These are phyloP conservation scores for Micropterix aruncella DNA, from an alignment of 2,888 invertebrate genomes.

Conservation along the genomic window DNA sequence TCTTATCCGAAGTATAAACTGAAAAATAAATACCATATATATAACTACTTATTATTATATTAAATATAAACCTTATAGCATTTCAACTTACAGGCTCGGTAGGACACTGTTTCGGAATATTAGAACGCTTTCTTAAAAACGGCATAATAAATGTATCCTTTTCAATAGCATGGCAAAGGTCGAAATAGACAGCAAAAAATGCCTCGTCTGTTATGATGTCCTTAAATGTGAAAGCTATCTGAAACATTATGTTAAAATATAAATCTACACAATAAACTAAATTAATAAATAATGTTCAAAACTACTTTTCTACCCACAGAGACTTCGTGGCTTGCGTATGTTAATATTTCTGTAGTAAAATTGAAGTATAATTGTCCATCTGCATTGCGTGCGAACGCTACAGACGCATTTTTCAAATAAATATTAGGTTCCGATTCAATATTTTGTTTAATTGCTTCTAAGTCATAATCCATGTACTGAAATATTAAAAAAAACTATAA, in stretches of 20 bases:
- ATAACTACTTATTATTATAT: too few species aligned
- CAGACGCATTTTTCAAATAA: background rate
- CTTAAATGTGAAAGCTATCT: background rate
- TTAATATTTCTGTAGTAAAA: background rate
- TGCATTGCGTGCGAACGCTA: background rate
- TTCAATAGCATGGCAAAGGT: background rate
- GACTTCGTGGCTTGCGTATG: background rate
- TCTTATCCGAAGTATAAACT: background rate
- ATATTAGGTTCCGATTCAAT: background rate
- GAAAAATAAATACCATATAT: too few species aligned
- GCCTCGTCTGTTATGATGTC: background rate
- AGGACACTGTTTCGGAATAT: background rate
- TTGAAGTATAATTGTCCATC: background rate
- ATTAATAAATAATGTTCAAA: too few species aligned
- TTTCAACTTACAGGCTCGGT: background rate
- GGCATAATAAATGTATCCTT: background rate
- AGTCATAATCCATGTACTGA: background rate
- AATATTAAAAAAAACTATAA: too few species aligned
- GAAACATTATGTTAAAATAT: background rate
- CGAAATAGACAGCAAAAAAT: too few species aligned
- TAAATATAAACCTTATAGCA: too few species aligned
- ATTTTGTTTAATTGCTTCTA: background rate
- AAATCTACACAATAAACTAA: too few species aligned
- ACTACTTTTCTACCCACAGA: background rate
- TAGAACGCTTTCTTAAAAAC: background rate